phyloP scores from a whole-genome alignment of 2,113 vertebrate species.

The Zosterops hypoxanthus region DNA sequence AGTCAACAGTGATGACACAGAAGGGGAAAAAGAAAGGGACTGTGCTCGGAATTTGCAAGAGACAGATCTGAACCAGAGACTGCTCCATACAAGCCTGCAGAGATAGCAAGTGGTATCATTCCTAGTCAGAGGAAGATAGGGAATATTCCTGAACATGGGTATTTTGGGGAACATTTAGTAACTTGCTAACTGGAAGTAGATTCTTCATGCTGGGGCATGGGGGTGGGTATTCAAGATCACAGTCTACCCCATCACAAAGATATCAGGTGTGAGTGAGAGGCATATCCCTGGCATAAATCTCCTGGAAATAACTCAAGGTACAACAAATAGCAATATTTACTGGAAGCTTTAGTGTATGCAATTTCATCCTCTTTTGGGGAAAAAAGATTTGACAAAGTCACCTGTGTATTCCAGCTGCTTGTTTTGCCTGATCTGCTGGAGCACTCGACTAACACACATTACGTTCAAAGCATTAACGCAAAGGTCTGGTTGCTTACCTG shows the following conservation, averaged over 20 bases:
- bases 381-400: background rate
- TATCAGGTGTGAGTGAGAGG: background rate
- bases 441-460: background rate
- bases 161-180: background rate
- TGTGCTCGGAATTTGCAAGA: background rate
- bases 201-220: background rate
- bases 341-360: background rate
- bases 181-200: background rate
- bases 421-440: background rate
- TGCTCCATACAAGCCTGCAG: background rate
- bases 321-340: background rate
- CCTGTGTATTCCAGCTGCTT: background rate
- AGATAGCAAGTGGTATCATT: background rate
- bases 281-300: background rate
- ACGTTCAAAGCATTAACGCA: background rate
- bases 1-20: background rate
- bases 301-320: background rate
- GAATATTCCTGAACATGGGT: background rate
- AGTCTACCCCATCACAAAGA: background rate
- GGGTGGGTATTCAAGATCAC: background rate
- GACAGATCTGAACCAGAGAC: background rate
- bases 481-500: constrained; percentile 57
- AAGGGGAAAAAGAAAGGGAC: background rate
- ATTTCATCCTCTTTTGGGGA: background rate
- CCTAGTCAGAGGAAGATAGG: background rate